phyloP scores from a whole-genome alignment of 92 coral and sea anemone species.

The Heliopora coerulea region DNA sequence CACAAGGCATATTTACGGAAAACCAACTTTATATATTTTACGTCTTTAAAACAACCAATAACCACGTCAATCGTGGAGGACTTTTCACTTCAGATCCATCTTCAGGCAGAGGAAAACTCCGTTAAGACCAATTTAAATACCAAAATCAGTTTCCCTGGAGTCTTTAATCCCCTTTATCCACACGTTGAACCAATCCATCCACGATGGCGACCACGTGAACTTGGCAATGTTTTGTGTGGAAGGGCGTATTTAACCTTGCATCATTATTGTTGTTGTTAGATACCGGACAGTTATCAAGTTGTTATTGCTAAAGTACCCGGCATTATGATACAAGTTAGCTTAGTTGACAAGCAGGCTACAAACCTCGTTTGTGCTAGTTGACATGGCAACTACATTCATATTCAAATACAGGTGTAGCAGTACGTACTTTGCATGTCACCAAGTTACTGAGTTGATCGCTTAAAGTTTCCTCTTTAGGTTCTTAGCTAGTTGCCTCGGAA shows the following conservation, averaged over 20 bases:
- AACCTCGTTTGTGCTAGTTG: neutral
- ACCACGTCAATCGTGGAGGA: neutral
- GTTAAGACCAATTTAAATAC: too few relatives aligned
- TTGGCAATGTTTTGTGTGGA: too few relatives aligned
- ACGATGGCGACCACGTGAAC: too few relatives aligned
- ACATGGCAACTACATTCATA: neutral
- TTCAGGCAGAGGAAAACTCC: too few relatives aligned
- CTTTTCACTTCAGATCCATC: neutral
- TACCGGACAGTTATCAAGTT: conserved; percentile 7
- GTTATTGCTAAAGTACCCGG: neutral
- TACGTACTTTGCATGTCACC: neutral
- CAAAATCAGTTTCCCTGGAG: too few relatives aligned
- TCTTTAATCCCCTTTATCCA: too few relatives aligned
- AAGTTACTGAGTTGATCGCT: neutral
- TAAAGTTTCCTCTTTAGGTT: neutral
- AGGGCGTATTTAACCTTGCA: too few relatives aligned
- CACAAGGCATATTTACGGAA: conserved; percentile 19
- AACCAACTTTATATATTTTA: neutral
- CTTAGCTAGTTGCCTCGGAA: too few relatives aligned
- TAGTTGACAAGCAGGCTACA: too few relatives aligned
- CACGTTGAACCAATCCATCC: too few relatives aligned
- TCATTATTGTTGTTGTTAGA: neutral
- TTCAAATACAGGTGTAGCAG: neutral
- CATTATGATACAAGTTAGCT: too few relatives aligned
- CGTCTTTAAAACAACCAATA: neutral